Percentiles rank a stretch among this genome's conserved stretches.
Evolutionary conservation across 2,113 vertebrate genomes (phyloP).

Genomic region (Todiramphus chloris): DNA sequence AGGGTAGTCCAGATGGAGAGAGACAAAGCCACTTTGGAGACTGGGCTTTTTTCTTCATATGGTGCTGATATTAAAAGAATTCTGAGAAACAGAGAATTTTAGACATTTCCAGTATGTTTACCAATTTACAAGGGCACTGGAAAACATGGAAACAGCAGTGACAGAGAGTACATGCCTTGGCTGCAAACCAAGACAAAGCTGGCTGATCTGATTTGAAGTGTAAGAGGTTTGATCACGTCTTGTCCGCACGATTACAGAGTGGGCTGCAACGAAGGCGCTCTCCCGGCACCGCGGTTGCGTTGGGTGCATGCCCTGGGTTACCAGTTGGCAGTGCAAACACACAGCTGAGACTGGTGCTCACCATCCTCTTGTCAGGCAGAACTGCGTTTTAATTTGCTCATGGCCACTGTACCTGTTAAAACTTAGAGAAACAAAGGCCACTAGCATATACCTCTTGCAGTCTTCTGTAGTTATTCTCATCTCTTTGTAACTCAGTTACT

Average conservation of each 20-base stretch:
- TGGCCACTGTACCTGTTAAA: neutral
- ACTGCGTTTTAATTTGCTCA: neutral
- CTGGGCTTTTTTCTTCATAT: neutral
- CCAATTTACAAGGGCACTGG: neutral
- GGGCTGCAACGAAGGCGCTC: neutral
- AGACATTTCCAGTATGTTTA: neutral
- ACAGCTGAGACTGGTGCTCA: neutral
- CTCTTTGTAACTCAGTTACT: neutral
- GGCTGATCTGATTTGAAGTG: neutral
- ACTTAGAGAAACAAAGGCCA: neutral
- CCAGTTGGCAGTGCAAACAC: neutral
- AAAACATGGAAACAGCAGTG: neutral
- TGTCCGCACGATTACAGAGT: fast-evolving
- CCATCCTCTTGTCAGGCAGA: neutral
- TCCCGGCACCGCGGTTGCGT: fast-evolving
- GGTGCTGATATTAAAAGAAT: neutral
- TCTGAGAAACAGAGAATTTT: neutral
- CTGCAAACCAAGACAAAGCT: neutral
- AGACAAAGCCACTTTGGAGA: neutral
- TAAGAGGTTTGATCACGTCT: neutral
- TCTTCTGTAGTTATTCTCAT: neutral
- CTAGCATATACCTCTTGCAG: neutral
- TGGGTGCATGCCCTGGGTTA: neutral
- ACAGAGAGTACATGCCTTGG: neutral
- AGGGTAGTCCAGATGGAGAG: neutral